phyloP scores from a whole-genome alignment of 2,888 invertebrate genomes.

The Dolichopus griseipennis region DNA sequence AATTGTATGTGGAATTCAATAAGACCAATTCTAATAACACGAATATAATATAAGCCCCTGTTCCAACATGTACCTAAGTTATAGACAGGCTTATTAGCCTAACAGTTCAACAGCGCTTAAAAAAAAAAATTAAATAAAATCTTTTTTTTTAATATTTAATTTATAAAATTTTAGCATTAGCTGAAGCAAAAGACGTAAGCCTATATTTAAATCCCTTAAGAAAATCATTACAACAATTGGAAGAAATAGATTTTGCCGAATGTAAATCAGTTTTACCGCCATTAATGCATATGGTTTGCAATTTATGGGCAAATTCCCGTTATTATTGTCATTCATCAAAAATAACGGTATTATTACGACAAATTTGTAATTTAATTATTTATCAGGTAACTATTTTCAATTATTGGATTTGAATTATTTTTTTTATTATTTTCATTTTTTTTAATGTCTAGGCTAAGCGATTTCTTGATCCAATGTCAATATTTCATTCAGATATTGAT shows the following conservation, averaged over 20 bases:
- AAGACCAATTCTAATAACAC: no score
- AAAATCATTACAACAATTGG: constrained; percentile 68
- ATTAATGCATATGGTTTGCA: constrained; percentile 72
- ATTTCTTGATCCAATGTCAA: constrained; percentile 81
- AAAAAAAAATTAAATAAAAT: not conserved
- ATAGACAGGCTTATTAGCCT: no score
- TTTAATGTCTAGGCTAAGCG: constrained; percentile 61
- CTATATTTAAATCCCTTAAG: constrained; percentile 75
- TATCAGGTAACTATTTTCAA: constrained; percentile 54
- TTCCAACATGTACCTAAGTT: no score
- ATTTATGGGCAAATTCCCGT: constrained; percentile 83
- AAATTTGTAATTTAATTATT: constrained; percentile 85
- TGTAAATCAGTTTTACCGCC: constrained; percentile 66
- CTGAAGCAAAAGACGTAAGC: constrained; percentile 85
- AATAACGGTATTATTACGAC: constrained; percentile 77
- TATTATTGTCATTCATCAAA: constrained; percentile 85
- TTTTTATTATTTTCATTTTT: not conserved
- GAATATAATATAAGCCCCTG: no score
- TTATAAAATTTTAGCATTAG: constrained; percentile 53
- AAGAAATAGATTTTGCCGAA: constrained; percentile 81
- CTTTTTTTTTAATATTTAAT: not conserved
- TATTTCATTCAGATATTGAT: constrained; percentile 91
- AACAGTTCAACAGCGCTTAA: no score
- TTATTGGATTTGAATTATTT: not conserved
- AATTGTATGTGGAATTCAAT: no score